Evolutionary conservation across 2,888 invertebrate species (phyloP).

Genomic region (Synergus umbraculus): DNA sequence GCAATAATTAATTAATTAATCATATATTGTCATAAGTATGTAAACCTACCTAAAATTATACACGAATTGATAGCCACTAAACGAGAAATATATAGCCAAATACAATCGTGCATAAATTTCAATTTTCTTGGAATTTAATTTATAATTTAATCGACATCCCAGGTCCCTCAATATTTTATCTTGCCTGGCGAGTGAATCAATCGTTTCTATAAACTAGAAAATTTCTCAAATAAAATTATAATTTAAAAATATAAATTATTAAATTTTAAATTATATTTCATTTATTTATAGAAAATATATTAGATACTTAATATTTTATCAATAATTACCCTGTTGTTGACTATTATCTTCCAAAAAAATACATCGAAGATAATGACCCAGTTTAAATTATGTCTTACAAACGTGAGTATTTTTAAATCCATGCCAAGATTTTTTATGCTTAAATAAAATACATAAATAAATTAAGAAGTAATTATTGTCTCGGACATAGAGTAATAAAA

Average conservation of each 20-base stretch:
- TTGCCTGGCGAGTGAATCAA: conserved; percentile 24
- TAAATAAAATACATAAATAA: neutral
- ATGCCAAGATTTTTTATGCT: neutral
- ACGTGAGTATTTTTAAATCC: neutral
- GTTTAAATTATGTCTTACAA: neutral
- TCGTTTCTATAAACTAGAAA: conserved; percentile 32
- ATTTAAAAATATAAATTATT: too few relatives aligned
- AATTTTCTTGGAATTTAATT: neutral
- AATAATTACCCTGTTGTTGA: conserved; percentile 40
- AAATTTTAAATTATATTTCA: neutral
- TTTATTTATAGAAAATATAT: neutral
- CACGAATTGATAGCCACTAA: neutral
- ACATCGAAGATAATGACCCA: conserved; percentile 38
- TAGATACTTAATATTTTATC: neutral
- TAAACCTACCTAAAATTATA: neutral
- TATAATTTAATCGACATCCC: conserved; percentile 43
- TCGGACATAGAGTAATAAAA: neutral
- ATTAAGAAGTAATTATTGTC: neutral
- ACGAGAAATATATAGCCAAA: neutral
- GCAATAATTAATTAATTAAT: neutral
- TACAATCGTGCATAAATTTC: neutral
- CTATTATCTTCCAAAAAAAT: conserved; percentile 41
- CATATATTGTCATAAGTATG: neutral
- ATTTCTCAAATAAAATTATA: neutral
- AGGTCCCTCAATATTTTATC: conserved; percentile 25